These are phyloP conservation scores for Drosophila repletoides DNA, from an alignment of 1,140 invertebrate genomes.

Conservation along the genomic window DNA sequence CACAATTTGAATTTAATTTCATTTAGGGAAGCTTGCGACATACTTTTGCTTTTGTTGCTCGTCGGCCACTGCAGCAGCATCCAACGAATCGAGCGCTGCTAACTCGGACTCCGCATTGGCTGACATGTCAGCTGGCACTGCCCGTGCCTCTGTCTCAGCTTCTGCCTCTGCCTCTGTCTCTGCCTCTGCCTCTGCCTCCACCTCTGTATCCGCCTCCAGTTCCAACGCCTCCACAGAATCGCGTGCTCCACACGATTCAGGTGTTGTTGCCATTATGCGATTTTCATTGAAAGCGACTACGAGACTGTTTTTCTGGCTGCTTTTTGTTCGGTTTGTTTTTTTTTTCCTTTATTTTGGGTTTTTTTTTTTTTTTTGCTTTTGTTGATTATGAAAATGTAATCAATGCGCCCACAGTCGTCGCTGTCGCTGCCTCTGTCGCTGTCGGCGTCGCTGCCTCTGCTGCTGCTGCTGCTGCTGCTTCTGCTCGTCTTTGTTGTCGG, in stretches of 20 bases:
- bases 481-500: slow-evolving; percentile 48
- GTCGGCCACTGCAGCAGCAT: not conserved
- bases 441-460: slow-evolving; percentile 10
- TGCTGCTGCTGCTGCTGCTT: slow-evolving; percentile 18
- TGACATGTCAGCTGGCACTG: slow-evolving; percentile 20
- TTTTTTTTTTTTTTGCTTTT: slow-evolving; percentile 12
- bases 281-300: slow-evolving; percentile 61
- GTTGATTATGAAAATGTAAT: slow-evolving; percentile 71
- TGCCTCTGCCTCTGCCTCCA: slow-evolving; percentile 22
- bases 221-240: slow-evolving; percentile 58
- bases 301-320: slow-evolving; percentile 4
- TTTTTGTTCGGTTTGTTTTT: not conserved
- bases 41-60: slow-evolving; percentile 68
- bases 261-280: slow-evolving; percentile 70
- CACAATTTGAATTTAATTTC: slow-evolving; percentile 34
- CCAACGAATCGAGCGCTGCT: slow-evolving; percentile 16
- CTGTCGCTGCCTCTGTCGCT: slow-evolving; percentile 9
- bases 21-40: slow-evolving; percentile 44
- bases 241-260: slow-evolving; percentile 67
- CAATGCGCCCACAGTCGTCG: slow-evolving; percentile 48
- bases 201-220: slow-evolving; percentile 39
- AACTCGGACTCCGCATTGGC: slow-evolving; percentile 22
- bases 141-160: slow-evolving; percentile 3
- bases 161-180: slow-evolving; percentile 1
- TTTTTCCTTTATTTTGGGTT: slow-evolving; percentile 5